phyloP scores from a whole-genome alignment of 2,888 invertebrate genomes.

The Erebia ligea region DNA sequence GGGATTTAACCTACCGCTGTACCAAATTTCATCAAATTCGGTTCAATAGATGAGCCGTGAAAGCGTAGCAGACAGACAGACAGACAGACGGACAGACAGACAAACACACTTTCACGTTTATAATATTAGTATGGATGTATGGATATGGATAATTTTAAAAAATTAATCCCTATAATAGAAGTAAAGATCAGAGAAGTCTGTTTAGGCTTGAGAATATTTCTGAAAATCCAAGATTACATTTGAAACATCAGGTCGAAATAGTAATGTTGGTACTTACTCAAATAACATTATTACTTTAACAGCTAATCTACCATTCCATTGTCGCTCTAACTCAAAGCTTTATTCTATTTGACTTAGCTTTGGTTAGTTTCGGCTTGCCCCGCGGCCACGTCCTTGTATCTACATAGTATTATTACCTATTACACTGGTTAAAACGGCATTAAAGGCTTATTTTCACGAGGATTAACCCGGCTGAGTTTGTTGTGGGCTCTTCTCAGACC shows the following conservation, averaged over 20 bases:
- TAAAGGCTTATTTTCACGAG: neutral
- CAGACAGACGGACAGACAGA: too few species aligned
- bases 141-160: too few species aligned
- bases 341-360: conserved; percentile 30
- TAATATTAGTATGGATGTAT: too few species aligned
- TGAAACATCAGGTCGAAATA: neutral
- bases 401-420: conserved; percentile 24
- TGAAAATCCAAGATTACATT: neutral
- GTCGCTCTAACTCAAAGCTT: conserved; percentile 19
- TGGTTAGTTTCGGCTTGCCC: conserved; percentile 27
- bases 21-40: too few species aligned
- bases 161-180: too few species aligned
- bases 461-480: too few species aligned
- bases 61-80: too few species aligned
- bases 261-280: neutral
- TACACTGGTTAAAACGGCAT: conserved; percentile 6
- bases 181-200: too few species aligned
- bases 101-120: too few species aligned
- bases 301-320: conserved; percentile 4
- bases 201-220: neutral
- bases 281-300: conserved; percentile 8
- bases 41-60: too few species aligned
- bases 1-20: too few species aligned
- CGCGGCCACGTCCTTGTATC: conserved; percentile 23
- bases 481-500: too few species aligned